Evolutionary conservation across 2,797 vertebrate species (phyloP).

Genomic region (Hippoglossus hippoglossus): DNA sequence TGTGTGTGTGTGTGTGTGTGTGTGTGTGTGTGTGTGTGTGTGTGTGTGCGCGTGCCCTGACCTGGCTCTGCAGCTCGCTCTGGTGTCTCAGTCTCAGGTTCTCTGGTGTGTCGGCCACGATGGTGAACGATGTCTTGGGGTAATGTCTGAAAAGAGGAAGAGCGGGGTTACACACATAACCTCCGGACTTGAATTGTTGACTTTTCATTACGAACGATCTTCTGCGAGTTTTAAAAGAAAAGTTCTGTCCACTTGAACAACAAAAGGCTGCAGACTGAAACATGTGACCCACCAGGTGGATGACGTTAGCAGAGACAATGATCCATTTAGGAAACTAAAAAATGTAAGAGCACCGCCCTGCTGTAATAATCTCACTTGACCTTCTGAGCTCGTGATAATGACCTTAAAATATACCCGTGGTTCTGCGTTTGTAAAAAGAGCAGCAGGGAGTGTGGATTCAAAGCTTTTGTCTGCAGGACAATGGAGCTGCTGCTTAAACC

Average conservation of each 20-base stretch:
- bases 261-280: neutral
- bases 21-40: neutral
- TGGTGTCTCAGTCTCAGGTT: slow-evolving; percentile 93
- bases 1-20: slow-evolving; percentile 15
- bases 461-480: neutral
- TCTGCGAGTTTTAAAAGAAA: too few species aligned
- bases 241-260: too few species aligned
- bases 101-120: slow-evolving; percentile 92
- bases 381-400: neutral
- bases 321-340: neutral
- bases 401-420: neutral
- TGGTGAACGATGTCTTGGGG: slow-evolving; percentile 94
- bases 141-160: slow-evolving; percentile 86
- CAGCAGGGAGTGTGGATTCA: too few species aligned
- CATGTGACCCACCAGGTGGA: slow-evolving; percentile 4
- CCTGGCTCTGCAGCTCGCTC: slow-evolving; percentile 94
- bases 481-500: neutral
- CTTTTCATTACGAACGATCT: too few species aligned
- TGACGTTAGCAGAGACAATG: slow-evolving; percentile 51
- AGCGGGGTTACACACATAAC: neutral
- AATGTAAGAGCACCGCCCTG: neutral
- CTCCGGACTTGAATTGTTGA: too few species aligned
- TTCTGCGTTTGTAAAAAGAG: too few species aligned
- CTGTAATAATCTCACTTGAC: slow-evolving; percentile 7
- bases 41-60: slow-evolving; percentile 52